These are phyloP conservation scores for Chironomus riparius DNA, from an alignment of 2,888 invertebrate species.

Conservation along the genomic window DNA sequence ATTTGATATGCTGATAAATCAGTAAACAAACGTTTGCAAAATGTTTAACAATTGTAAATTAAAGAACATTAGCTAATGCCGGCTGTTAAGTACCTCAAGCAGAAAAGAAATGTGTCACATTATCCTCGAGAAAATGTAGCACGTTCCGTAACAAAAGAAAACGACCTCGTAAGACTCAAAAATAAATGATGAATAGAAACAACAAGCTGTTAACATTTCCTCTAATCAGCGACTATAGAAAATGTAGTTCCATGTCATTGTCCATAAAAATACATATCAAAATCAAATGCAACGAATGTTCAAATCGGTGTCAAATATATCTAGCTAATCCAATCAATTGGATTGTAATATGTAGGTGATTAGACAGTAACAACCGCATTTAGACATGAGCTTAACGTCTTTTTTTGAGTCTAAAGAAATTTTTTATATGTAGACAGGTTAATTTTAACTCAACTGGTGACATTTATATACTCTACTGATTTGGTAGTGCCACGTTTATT, in stretches of 20 bases:
- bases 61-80: too few species aligned
- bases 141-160: too few species aligned
- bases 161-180: too few species aligned
- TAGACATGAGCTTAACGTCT: conserved; percentile 1
- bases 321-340: neutral
- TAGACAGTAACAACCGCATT: neutral
- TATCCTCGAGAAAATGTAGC: too few species aligned
- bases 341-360: conserved; percentile 8
- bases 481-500: too few species aligned
- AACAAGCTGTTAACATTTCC: neutral
- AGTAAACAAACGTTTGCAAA: too few species aligned
- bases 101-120: too few species aligned
- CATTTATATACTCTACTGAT: too few species aligned
- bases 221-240: neutral
- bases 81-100: too few species aligned
- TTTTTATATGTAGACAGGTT: neutral
- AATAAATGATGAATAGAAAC: neutral
- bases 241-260: neutral
- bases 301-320: neutral
- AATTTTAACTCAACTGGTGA: neutral
- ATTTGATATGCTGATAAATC: too few species aligned
- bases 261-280: neutral
- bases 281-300: neutral
- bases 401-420: too few species aligned
- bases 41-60: too few species aligned